Conservation (phyloP, 2,113 vertebrate genomes). For the Indicator indicator region DNA sequence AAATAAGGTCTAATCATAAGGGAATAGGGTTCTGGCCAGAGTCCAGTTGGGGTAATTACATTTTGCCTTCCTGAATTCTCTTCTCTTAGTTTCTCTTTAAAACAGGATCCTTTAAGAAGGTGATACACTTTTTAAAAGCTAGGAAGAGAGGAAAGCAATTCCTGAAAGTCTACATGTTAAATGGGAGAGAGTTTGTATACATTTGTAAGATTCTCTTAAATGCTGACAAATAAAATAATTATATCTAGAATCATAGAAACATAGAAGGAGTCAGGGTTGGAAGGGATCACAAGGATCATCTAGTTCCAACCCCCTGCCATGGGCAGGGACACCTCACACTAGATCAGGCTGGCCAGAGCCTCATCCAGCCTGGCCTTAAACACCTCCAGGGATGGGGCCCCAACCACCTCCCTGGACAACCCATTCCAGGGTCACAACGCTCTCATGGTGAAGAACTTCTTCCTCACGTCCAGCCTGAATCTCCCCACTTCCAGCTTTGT, state of each 20-base stretch:
- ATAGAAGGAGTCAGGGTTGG: too few species aligned
- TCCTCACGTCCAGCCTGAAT: too few species aligned
- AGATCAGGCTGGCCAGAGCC: too few species aligned
- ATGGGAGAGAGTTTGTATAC: neutral
- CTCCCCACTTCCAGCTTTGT: too few species aligned
- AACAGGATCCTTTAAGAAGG: neutral
- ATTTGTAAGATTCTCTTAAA: neutral
- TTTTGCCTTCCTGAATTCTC: neutral
- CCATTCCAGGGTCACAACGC: too few species aligned
- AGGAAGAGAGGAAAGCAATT: neutral
- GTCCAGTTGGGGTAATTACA: neutral
- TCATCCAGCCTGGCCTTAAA: too few species aligned
- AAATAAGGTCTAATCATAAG: neutral
- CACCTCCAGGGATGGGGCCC: too few species aligned
- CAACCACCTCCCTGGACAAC: too few species aligned
- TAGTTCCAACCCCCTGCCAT: too few species aligned
- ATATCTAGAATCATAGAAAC: neutral
- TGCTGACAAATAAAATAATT: neutral
- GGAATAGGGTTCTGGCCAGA: neutral
- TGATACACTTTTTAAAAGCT: neutral
- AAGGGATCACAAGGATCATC: too few species aligned
- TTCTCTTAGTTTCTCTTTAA: neutral
- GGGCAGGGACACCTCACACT: too few species aligned
- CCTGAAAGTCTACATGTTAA: neutral
- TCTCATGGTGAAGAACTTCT: too few species aligned